Evolutionary conservation across 2,797 vertebrate genomes (phyloP).

Genomic region (Helostoma temminkii): DNA sequence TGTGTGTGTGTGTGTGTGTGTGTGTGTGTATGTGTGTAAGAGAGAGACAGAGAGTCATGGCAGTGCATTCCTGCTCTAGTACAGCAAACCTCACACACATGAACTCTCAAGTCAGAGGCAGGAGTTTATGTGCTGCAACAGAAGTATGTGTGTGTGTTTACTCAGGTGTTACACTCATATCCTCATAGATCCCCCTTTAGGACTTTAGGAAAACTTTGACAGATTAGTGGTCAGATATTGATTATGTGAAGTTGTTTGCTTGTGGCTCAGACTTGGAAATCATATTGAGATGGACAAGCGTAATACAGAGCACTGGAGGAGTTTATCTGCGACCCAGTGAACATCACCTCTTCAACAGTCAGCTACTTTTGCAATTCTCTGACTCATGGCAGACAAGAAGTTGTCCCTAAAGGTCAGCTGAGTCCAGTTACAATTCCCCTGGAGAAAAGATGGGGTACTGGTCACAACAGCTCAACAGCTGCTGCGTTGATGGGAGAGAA

Average conservation of each 20-base stretch:
- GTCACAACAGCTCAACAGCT: slow-evolving; percentile 57
- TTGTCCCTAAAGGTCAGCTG: slow-evolving; percentile 16
- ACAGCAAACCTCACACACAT: slow-evolving; percentile 19
- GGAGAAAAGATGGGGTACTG: slow-evolving; percentile 16
- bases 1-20: slow-evolving; percentile 1
- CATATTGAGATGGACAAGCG: not conserved
- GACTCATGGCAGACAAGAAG: slow-evolving; percentile 29
- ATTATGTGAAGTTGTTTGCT: not conserved
- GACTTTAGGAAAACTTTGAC: not conserved
- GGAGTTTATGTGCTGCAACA: slow-evolving; percentile 39
- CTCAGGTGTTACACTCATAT: slow-evolving; percentile 46
- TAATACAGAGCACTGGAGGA: not conserved
- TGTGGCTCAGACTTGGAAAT: not conserved
- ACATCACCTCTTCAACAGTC: slow-evolving; percentile 18
- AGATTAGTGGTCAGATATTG: not conserved
- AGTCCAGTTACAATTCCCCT: slow-evolving; percentile 43
- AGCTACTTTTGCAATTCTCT: slow-evolving; percentile 3
- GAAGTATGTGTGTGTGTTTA: slow-evolving; percentile 37
- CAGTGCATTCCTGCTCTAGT: slow-evolving; percentile 12
- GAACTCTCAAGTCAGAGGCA: slow-evolving; percentile 16
- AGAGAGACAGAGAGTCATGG: not conserved
- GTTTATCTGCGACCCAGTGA: not conserved
- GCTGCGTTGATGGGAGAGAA: slow-evolving; percentile 61
- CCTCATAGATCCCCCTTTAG: no score
- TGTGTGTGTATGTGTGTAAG: not conserved